Percentiles rank a stretch among this genome's conserved stretches.
These are phyloP conservation scores for Pygmarrhopalites habei DNA, from an alignment of 1,140 invertebrate genomes.

Conservation along the genomic window DNA sequence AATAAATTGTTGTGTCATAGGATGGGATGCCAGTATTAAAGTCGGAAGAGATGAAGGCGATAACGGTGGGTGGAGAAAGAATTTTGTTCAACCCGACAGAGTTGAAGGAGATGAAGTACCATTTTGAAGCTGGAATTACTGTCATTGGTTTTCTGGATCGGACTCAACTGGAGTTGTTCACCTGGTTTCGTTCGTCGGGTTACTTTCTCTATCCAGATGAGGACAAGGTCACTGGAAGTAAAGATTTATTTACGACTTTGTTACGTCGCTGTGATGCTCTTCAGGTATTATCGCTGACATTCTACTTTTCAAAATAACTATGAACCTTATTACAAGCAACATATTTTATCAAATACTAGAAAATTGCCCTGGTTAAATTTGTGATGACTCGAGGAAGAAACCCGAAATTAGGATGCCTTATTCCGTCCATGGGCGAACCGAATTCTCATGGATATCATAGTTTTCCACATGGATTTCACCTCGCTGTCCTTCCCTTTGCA, in stretches of 20 bases:
- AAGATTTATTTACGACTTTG: conserved; percentile 26
- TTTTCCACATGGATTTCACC: conserved; percentile 34
- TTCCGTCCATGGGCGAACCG: conserved; percentile 13
- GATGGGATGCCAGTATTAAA: conserved; percentile 24
- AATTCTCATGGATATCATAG: neutral
- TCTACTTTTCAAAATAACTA: neutral
- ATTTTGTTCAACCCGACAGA: conserved; percentile 17
- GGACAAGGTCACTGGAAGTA: conserved; percentile 25
- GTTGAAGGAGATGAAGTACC: conserved; percentile 17
- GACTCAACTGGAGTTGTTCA: conserved; percentile 9
- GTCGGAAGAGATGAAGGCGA: conserved; percentile 20
- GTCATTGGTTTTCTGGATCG: conserved; percentile 23
- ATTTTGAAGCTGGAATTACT: conserved; percentile 19
- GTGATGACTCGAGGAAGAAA: conserved; percentile 21
- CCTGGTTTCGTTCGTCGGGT: conserved; percentile 8
- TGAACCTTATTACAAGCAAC: neutral
- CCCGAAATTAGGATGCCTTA: conserved; percentile 27
- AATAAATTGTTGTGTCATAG: neutral
- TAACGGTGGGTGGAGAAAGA: conserved; percentile 15
- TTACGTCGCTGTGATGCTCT: conserved; percentile 26
- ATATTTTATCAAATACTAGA: conserved; percentile 8
- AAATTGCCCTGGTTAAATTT: conserved; percentile 26
- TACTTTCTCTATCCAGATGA: conserved; percentile 37
- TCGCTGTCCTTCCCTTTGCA: conserved; percentile 21
- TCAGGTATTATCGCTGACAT: conserved; percentile 15